phyloP scores from a whole-genome alignment of 2,113 vertebrate species.

The Nerophis lumbriciformis region DNA sequence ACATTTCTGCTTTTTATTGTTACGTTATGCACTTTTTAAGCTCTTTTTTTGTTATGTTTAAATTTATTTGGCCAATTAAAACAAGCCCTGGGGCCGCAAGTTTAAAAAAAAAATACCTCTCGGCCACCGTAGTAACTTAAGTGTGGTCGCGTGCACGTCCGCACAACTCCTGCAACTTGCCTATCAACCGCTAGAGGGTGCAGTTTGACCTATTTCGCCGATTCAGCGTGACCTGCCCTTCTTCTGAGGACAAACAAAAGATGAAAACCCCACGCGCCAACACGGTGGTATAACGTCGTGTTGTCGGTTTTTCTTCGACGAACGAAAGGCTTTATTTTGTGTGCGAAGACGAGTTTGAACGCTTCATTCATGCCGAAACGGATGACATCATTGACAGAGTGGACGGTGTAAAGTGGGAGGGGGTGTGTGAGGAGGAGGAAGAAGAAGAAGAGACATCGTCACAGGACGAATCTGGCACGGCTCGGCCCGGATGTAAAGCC shows the following conservation, averaged over 20 bases:
- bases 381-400: slow-evolving; percentile 76
- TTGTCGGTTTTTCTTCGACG: neutral
- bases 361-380: slow-evolving; percentile 18
- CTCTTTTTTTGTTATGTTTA: no score
- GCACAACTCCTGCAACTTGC: no score
- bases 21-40: no score
- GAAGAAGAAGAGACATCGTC: slow-evolving; percentile 21
- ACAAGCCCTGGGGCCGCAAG: no score
- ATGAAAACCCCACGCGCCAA: neutral
- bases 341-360: slow-evolving; percentile 18
- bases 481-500: slow-evolving; percentile 1
- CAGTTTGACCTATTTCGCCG: neutral
- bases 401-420: slow-evolving; percentile 62
- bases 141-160: slow-evolving; percentile 1
- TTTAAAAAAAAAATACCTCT: no score
- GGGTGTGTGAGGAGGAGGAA: slow-evolving; percentile 32
- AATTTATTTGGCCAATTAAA: no score
- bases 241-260: neutral
- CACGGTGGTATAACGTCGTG: neutral
- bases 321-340: neutral
- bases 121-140: neutral
- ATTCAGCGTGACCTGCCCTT: neutral
- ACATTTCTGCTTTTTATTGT: no score
- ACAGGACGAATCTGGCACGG: slow-evolving; percentile 3
- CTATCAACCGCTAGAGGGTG: neutral